Evolutionary conservation across 2,113 vertebrate species (phyloP).

Genomic region (Gavialis gangeticus): DNA sequence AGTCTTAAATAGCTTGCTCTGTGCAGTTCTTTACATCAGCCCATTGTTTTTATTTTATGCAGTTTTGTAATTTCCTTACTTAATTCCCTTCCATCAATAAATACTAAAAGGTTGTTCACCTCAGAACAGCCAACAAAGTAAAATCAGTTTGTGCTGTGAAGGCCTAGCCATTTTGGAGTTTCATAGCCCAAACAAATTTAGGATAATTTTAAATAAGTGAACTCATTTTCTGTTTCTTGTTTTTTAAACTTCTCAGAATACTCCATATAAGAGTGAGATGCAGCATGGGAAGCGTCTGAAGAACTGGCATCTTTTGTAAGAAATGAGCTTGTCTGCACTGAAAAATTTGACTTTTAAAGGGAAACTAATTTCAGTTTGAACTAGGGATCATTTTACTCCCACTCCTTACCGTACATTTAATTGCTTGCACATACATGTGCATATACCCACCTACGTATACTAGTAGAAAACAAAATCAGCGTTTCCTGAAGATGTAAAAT

Average conservation of each 20-base stretch:
- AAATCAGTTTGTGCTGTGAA: background rate
- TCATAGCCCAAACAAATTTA: background rate
- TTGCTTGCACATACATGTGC: fast-evolving
- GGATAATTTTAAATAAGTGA: background rate
- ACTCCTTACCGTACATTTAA: fast-evolving
- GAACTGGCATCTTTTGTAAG: background rate
- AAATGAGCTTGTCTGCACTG: background rate
- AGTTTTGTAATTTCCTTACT: too few species aligned
- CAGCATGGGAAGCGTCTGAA: fast-evolving
- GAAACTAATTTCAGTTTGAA: background rate
- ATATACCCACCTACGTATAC: too few species aligned
- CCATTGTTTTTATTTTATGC: too few species aligned
- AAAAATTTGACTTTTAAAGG: background rate
- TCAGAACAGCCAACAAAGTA: background rate
- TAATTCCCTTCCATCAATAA: too few species aligned
- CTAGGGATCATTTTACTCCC: background rate
- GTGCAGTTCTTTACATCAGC: too few species aligned
- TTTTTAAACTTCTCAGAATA: background rate
- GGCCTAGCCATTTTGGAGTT: background rate
- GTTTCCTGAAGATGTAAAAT: fast-evolving
- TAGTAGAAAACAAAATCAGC: background rate
- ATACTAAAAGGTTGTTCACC: too few species aligned
- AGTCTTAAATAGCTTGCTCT: too few species aligned
- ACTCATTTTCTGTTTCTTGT: background rate
- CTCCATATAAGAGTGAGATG: background rate